Evolutionary conservation across 2,797 vertebrate species (phyloP).

Genomic region (Lagodon rhomboides): DNA sequence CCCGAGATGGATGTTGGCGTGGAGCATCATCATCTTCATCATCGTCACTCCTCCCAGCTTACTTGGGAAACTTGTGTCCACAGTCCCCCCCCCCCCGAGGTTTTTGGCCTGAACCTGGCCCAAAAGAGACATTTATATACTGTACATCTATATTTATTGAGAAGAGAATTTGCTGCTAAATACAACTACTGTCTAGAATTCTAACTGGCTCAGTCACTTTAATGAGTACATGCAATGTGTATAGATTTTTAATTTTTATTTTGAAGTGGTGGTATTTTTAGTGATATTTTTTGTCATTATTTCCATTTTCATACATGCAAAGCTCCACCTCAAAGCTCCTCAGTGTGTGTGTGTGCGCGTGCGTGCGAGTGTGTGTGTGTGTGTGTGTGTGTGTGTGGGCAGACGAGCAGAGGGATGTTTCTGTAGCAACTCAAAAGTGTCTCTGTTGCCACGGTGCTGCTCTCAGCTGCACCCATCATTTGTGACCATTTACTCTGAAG

Average conservation of each 20-base stretch:
- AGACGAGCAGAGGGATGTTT: constrained; percentile 37
- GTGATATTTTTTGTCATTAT: constrained; percentile 55
- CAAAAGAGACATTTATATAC: constrained; percentile 82
- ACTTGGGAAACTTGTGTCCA: constrained; percentile 82
- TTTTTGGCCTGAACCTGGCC: constrained; percentile 63
- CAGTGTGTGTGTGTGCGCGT: constrained; percentile 3
- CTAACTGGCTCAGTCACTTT: constrained; percentile 87
- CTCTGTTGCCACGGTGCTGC: constrained; percentile 39
- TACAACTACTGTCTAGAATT: constrained; percentile 95
- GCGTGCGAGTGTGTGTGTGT: constrained; percentile 18
- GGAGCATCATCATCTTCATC: constrained; percentile 64
- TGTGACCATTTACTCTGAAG: constrained; percentile 57
- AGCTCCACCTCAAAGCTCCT: constrained; percentile 58
- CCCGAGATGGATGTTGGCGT: constrained; percentile 58
- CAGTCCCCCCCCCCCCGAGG: constrained; percentile 43
- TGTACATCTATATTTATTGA: constrained; percentile 98
- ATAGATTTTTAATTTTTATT: constrained; percentile 84
- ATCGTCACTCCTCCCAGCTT: constrained; percentile 81
- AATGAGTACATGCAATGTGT: constrained; percentile 86
- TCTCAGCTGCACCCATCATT: constrained; percentile 42
- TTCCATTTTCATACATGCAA: constrained; percentile 66
- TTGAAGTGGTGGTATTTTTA: constrained; percentile 76
- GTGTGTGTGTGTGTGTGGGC: constrained; percentile 24
- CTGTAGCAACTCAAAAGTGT: constrained; percentile 61
- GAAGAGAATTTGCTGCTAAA: constrained; percentile 95